Conservation (phyloP, 2,888 invertebrate species). For the Cataglyphis albicans region DNA sequence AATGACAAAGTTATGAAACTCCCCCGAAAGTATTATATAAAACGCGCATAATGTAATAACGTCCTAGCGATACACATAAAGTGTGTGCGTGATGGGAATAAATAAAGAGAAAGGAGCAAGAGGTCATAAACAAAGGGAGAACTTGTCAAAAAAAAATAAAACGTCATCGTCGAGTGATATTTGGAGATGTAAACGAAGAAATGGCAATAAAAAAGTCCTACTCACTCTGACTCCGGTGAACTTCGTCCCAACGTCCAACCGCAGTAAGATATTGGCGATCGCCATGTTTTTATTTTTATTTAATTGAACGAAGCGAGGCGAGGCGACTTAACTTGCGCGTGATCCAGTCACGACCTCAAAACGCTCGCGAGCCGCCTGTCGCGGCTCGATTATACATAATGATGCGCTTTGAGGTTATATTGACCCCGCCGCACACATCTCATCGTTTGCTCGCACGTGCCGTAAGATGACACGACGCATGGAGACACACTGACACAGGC, state of each 20-base stretch:
- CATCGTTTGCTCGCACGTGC: constrained; percentile 67
- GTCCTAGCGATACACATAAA: neutral
- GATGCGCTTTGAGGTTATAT: constrained; percentile 70
- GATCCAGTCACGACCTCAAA: constrained; percentile 63
- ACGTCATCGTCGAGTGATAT: neutral
- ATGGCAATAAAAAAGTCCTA: constrained; percentile 47
- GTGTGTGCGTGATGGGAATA: neutral
- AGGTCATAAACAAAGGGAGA: constrained; percentile 54
- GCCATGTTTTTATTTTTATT: constrained; percentile 73
- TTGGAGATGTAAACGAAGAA: constrained; percentile 39
- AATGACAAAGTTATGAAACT: constrained; percentile 44
- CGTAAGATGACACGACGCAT: constrained; percentile 71
- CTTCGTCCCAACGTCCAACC: constrained; percentile 76
- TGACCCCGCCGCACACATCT: constrained; percentile 61
- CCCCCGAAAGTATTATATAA: constrained; percentile 38
- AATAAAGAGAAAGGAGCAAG: constrained; percentile 23
- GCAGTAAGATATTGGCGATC: constrained; percentile 81
- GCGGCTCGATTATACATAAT: constrained; percentile 69
- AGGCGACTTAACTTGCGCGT: constrained; percentile 21
- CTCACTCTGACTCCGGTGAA: constrained; percentile 81
- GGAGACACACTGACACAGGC: neutral
- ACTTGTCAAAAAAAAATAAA: neutral
- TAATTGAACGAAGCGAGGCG: neutral
- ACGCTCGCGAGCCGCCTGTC: constrained; percentile 60
- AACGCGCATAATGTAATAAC: constrained; percentile 27